Conservation (phyloP, 1,140 invertebrate species). For the Drosophila willistoni region DNA sequence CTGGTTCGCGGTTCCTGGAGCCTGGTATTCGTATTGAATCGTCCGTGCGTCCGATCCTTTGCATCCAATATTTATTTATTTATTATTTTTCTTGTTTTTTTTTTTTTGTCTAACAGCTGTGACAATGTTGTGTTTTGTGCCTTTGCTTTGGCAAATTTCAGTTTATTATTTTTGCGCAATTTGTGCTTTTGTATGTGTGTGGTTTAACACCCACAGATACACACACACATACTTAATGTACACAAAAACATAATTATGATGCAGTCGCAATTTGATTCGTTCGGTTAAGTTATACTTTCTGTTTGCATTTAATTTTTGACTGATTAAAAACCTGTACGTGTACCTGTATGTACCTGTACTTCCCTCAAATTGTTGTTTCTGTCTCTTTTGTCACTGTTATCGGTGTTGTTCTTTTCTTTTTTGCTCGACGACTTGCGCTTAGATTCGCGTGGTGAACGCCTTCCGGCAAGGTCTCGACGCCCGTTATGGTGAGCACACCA, state of each 20-base stretch:
- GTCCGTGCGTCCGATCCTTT: neutral
- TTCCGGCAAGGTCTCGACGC: constrained; percentile 99
- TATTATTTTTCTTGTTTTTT: neutral
- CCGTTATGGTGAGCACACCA: constrained; percentile 95
- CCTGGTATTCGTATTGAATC: neutral
- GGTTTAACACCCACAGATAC: constrained; percentile 1
- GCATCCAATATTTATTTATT: neutral
- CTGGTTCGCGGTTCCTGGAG: neutral
- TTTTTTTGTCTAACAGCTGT: neutral
- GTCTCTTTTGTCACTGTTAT: constrained; percentile 70
- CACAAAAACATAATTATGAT: constrained; percentile 15
- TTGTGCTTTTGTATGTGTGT: constrained; percentile 14
- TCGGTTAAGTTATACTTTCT: constrained; percentile 22
- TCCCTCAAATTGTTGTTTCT: constrained; percentile 52
- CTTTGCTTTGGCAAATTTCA: constrained; percentile 20
- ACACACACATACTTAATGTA: constrained; percentile 18
- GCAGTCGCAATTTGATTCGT: constrained; percentile 21
- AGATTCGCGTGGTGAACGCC: constrained; percentile 99
- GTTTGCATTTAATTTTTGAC: constrained; percentile 34
- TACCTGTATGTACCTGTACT: constrained; percentile 10
- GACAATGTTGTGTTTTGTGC: constrained; percentile 11
- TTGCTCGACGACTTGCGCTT: constrained; percentile 72
- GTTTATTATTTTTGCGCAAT: neutral
- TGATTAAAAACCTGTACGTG: constrained; percentile 27
- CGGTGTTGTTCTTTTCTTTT: constrained; percentile 70